These are phyloP conservation scores for Ceramica pisi DNA, from an alignment of 2,888 invertebrate genomes.

Conservation along the genomic window DNA sequence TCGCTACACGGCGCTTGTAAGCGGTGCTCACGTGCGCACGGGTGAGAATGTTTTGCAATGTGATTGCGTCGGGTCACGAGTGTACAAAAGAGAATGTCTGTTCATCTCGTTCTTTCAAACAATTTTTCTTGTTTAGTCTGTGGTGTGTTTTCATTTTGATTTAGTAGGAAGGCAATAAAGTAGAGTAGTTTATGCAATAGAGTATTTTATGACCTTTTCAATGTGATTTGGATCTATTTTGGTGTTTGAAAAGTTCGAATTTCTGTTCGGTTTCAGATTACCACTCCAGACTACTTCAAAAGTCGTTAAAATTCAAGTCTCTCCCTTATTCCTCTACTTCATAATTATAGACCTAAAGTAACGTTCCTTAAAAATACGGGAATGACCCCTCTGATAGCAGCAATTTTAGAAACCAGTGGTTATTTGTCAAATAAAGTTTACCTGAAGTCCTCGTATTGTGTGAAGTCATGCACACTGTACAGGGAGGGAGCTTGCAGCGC, in stretches of 20 bases:
- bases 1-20: neutral
- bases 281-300: neutral
- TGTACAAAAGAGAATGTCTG: slow-evolving; percentile 4
- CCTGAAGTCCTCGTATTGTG: slow-evolving; percentile 64
- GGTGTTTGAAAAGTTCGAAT: neutral
- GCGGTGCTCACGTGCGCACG: neutral
- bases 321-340: no score
- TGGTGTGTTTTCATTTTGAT: no score
- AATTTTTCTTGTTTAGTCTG: no score
- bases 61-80: neutral
- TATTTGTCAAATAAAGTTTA: slow-evolving; percentile 9
- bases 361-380: neutral
- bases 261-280: neutral
- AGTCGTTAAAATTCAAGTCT: neutral
- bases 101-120: neutral
- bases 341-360: neutral
- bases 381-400: neutral
- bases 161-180: no score
- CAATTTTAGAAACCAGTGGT: neutral
- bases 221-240: no score
- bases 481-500: slow-evolving; percentile 35
- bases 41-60: slow-evolving; percentile 15
- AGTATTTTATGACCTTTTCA: no score
- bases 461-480: slow-evolving; percentile 74
- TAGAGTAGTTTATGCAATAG: no score